phyloP scores from a whole-genome alignment of 2,113 vertebrate genomes.

The Ondatra zibethicus region DNA sequence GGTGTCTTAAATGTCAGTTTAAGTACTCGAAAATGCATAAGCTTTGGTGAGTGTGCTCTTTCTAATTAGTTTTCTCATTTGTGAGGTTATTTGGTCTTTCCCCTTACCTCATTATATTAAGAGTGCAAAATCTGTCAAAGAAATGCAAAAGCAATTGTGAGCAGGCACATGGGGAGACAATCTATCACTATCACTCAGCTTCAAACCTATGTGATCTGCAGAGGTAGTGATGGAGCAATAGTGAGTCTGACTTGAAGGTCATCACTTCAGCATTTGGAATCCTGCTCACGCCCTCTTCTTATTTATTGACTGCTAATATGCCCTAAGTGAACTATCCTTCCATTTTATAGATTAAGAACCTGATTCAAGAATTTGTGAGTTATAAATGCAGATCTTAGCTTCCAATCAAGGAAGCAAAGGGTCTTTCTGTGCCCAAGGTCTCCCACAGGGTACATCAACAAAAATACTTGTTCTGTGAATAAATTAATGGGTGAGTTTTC shows the following conservation, averaged over 20 bases:
- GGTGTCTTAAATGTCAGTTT: background rate
- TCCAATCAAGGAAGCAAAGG: background rate
- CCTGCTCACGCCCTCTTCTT: background rate
- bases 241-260: background rate
- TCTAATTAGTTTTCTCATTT: background rate
- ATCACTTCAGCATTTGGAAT: slow-evolving; percentile 15
- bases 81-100: background rate
- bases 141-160: background rate
- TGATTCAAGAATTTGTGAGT: background rate
- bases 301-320: background rate
- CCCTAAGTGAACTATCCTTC: background rate
- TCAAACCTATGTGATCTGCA: background rate
- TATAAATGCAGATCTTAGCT: background rate
- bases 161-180: background rate
- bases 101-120: background rate
- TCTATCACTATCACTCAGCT: background rate
- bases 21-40: background rate
- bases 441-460: background rate
- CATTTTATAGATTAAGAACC: slow-evolving; percentile 26
- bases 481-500: background rate
- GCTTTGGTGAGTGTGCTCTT: background rate
- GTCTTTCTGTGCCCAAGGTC: background rate
- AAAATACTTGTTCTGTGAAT: slow-evolving; percentile 37
- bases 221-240: background rate
- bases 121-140: background rate